Evolutionary conservation across 2,888 invertebrate species (phyloP).

Genomic region (Pyralis farinalis): DNA sequence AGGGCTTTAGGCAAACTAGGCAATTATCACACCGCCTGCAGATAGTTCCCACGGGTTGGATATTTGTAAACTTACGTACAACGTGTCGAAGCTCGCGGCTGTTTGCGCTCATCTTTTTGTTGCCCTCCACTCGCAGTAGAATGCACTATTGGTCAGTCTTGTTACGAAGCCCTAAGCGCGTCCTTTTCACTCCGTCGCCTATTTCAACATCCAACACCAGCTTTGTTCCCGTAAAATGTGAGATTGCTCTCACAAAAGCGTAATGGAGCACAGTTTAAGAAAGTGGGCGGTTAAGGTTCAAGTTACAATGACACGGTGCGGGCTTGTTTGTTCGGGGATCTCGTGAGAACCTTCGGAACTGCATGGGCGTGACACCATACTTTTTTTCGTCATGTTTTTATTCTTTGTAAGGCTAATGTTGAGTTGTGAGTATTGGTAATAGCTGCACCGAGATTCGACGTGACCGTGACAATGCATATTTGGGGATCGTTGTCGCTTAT

Average conservation of each 20-base stretch:
- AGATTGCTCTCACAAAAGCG: slow-evolving; percentile 11
- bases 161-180: slow-evolving; percentile 57
- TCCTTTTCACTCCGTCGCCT: slow-evolving; percentile 30
- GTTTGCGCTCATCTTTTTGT: slow-evolving; percentile 52
- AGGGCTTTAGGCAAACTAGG: slow-evolving; percentile 67
- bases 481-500: slow-evolving; percentile 19
- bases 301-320: slow-evolving; percentile 52
- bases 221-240: slow-evolving; percentile 20
- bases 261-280: slow-evolving; percentile 21
- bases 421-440: slow-evolving; percentile 61
- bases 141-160: slow-evolving; percentile 45
- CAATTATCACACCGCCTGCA: slow-evolving; percentile 70
- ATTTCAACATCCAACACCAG: slow-evolving; percentile 37
- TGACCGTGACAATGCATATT: slow-evolving; percentile 69
- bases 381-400: slow-evolving; percentile 54
- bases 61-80: slow-evolving; percentile 65
- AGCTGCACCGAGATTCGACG: slow-evolving; percentile 50
- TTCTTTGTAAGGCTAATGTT: slow-evolving; percentile 60
- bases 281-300: slow-evolving; percentile 45
- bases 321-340: slow-evolving; percentile 66
- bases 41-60: slow-evolving; percentile 71
- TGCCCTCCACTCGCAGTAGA: slow-evolving; percentile 47
- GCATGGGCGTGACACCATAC: slow-evolving; percentile 77
- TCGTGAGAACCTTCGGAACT: slow-evolving; percentile 75
- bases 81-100: slow-evolving; percentile 64